Evolutionary conservation across 2,797 vertebrate genomes (phyloP).

Genomic region (Oreonectes daqikongensis): DNA sequence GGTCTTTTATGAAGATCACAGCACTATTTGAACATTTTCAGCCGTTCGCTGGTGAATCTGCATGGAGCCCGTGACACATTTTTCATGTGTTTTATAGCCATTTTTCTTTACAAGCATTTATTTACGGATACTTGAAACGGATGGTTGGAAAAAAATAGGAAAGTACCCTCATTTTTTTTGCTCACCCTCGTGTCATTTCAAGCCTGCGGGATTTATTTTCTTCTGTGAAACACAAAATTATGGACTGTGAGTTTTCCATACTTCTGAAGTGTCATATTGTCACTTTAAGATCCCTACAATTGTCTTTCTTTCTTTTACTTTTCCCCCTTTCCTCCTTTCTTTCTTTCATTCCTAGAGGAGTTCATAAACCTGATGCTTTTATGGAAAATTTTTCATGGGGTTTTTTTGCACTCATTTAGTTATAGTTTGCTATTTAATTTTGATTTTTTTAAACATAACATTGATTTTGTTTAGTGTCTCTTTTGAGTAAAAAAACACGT

Average conservation of each 20-base stretch:
- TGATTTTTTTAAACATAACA: too few relatives aligned
- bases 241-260: not conserved
- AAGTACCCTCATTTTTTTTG: not conserved
- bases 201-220: not conserved
- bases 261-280: not conserved
- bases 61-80: slow-evolving; percentile 1
- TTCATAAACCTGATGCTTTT: too few relatives aligned
- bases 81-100: not conserved
- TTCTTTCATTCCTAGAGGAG: not conserved
- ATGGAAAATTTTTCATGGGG: too few relatives aligned
- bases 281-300: too few relatives aligned
- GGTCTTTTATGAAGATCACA: slow-evolving; percentile 25
- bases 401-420: not conserved
- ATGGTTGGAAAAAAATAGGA: not conserved
- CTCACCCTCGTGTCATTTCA: not conserved
- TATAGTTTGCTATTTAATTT: not conserved
- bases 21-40: not conserved
- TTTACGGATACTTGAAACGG: not conserved
- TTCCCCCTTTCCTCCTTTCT: too few relatives aligned
- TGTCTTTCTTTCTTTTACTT: too few relatives aligned
- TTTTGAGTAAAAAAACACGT: too few relatives aligned
- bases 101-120: not conserved
- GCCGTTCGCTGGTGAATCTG: not conserved
- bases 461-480: too few relatives aligned
- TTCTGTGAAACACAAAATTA: not conserved